Percentiles rank a stretch among this genome's conserved stretches.
Evolutionary conservation across 2,888 invertebrate genomes (phyloP).

Genomic region (Limenitis camilla): DNA sequence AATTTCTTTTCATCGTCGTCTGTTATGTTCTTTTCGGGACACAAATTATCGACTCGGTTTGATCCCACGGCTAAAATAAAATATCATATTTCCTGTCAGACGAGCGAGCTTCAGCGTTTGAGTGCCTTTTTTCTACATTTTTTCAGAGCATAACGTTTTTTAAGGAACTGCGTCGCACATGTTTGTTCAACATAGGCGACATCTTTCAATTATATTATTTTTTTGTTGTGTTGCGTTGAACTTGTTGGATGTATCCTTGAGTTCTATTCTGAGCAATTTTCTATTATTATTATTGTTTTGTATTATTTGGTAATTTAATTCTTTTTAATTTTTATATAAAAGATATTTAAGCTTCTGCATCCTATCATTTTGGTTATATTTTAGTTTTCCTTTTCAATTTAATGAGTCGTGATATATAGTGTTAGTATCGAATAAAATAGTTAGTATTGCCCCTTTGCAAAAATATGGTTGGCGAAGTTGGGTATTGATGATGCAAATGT

Average conservation of each 20-base stretch:
- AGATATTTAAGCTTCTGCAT: no score
- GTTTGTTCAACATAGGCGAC: conserved; percentile 59
- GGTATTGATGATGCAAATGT: conserved; percentile 37
- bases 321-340: no score
- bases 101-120: conserved; percentile 62
- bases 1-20: conserved; percentile 60
- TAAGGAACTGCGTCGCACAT: conserved; percentile 68
- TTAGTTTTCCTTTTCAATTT: no score
- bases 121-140: conserved; percentile 60
- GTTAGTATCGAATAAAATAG: conserved; percentile 22
- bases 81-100: conserved; percentile 74
- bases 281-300: not conserved
- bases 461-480: conserved; percentile 31
- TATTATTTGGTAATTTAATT: not conserved
- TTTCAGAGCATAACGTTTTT: conserved; percentile 60
- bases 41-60: conserved; percentile 71
- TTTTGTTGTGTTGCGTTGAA: conserved; percentile 24
- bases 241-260: conserved; percentile 17
- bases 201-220: conserved; percentile 33
- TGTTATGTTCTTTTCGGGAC: conserved; percentile 64
- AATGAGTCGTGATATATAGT: no score
- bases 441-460: conserved; percentile 36
- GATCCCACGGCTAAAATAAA: conserved; percentile 75
- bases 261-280: conserved; percentile 8
- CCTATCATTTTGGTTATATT: no score